Base-by-base conservation (phyloP, 2,113 vertebrate genomes). In the Cebus imitator region DNA sequence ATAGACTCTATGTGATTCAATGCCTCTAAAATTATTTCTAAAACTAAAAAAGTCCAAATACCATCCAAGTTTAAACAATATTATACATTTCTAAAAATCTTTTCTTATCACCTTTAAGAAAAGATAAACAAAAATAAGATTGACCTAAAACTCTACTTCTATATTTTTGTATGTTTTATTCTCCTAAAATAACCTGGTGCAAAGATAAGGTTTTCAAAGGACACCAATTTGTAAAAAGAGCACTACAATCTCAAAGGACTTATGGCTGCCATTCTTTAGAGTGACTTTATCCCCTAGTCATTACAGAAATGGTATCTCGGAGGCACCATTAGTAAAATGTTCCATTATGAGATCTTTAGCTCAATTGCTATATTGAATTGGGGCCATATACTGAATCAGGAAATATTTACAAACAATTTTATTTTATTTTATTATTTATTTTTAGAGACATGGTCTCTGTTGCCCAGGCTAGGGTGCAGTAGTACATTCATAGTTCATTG, bases 81-180 rank as follows among this genome's bases (percentile, higher is more conserved):
- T 37, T 43, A 27, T 9, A 37, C 20, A 5, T 70, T 68, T 93
- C 45, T 68, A 40, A 96, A 94, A 95, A 75, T 58, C 5, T 17
- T 35, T 72, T 92, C 55, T 88, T 32, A 86, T 95, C 45, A 82
- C 7, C 4, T 82, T 79, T 92, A 55, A 37, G 43, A 91, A 76
- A 95, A 32, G 16, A 70, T 27, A 81, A 95, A 83, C 52, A 64
- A 90, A 97, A 96, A 66, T 87, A 91, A 94, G 23, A 57, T 12
- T 93, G 83, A 90, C 70, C 61, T 94, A 73, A 86, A 95, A 79
- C 37, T 97, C 64, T 89, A 73, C 25, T 90, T 95, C 68, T 75
- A 12, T 72, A 78, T 40, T 92, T 89, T 79, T 88, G 40, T 80
- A 58, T 16, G 3, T 66, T 96, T 50, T 40, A n/a, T 52, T 94